Conservation (phyloP, 2,888 invertebrate species). For the Eilema sororculum region DNA sequence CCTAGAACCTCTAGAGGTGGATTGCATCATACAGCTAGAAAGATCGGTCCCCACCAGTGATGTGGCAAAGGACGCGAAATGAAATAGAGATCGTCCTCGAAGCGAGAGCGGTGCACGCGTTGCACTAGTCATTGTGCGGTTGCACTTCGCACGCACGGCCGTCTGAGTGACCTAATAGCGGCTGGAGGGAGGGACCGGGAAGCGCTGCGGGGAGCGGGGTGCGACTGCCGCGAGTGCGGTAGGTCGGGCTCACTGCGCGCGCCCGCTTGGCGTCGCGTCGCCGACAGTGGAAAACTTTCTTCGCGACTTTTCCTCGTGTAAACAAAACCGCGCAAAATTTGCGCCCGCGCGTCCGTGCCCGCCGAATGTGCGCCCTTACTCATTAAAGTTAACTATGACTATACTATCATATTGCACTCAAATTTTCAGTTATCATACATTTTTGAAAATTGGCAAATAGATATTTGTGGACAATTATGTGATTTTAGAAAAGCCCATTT, state of each 20-base stretch:
- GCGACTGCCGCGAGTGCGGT: slow-evolving; percentile 79
- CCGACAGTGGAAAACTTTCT: slow-evolving; percentile 84
- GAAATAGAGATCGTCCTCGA: slow-evolving; percentile 87
- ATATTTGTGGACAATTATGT: slow-evolving; percentile 61
- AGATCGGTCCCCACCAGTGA: slow-evolving; percentile 86
- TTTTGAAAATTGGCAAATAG: slow-evolving; percentile 41
- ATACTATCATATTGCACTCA: slow-evolving; percentile 30
- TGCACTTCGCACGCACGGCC: slow-evolving; percentile 85
- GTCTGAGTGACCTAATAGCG: slow-evolving; percentile 85
- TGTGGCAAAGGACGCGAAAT: slow-evolving; percentile 85
- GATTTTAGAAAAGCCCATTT: slow-evolving; percentile 54
- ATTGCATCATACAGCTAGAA: slow-evolving; percentile 85
- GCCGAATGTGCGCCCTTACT: slow-evolving; percentile 41
- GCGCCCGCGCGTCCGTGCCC: slow-evolving; percentile 61
- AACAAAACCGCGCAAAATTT: slow-evolving; percentile 76
- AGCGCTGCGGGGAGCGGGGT: slow-evolving; percentile 77
- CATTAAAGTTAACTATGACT: slow-evolving; percentile 46
- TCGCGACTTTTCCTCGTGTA: slow-evolving; percentile 84
- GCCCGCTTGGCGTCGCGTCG: slow-evolving; percentile 76
- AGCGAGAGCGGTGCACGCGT: slow-evolving; percentile 87
- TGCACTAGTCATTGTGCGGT: slow-evolving; percentile 86
- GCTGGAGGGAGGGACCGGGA: slow-evolving; percentile 87
- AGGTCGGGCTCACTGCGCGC: slow-evolving; percentile 86
- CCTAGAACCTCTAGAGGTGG: slow-evolving; percentile 70
- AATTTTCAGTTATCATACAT: slow-evolving; percentile 33